A percentile compares a stretch with the other conserved stretches of the same genome.
phyloP scores from a whole-genome alignment of 1,140 invertebrate species.

The Phymorhynchus buccinoides region DNA sequence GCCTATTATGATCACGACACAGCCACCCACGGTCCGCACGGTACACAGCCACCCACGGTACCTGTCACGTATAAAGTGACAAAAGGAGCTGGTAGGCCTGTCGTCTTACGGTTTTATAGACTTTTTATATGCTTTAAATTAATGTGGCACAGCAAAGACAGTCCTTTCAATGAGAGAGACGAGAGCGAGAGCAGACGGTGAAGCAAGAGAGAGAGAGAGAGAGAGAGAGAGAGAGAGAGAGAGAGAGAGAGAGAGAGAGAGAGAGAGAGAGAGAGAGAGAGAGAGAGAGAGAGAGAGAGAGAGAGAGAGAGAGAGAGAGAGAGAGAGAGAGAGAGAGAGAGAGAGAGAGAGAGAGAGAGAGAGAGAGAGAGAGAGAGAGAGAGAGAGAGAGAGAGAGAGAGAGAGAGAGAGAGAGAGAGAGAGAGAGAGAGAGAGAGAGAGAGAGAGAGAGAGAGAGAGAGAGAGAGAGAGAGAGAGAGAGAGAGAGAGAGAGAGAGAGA shows the following conservation, averaged over 20 bases:
- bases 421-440: neutral
- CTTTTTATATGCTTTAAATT: no score
- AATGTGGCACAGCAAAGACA: no score
- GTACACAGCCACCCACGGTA: no score
- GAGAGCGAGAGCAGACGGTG: neutral
- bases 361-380: neutral
- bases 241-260: conserved; percentile 4
- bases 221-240: conserved; percentile 12
- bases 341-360: neutral
- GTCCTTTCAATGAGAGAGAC: no score
- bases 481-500: neutral
- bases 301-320: neutral
- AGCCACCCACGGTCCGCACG: no score
- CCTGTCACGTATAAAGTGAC: neutral
- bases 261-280: neutral
- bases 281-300: neutral
- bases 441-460: neutral
- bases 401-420: neutral
- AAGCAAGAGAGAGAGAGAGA: neutral
- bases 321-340: neutral
- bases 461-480: neutral
- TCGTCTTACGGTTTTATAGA: no score
- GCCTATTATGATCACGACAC: no score
- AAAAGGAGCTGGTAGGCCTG: neutral
- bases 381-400: neutral